A percentile compares a stretch with the other conserved stretches of the same genome.
Evolutionary conservation across 2,113 vertebrate genomes (phyloP).

Genomic region (Columba livia): DNA sequence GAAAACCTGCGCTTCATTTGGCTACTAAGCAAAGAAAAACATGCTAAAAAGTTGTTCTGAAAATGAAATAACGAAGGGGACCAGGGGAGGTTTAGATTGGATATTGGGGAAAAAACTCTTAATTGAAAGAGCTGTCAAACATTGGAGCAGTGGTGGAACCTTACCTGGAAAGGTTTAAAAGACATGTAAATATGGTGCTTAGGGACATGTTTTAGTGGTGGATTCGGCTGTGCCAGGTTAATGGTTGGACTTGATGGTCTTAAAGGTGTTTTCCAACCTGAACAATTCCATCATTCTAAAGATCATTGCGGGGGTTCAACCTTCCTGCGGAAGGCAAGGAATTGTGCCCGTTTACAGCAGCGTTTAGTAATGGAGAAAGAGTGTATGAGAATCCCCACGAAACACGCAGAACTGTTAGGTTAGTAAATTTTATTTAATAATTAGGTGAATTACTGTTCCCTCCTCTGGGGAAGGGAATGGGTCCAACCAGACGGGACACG

Average conservation of each 20-base stretch:
- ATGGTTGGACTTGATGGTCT: no score
- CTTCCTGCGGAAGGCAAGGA: fast-evolving
- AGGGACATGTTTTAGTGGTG: no score
- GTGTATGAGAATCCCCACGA: fast-evolving
- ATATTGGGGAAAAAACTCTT: no score
- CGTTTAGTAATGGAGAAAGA: fast-evolving
- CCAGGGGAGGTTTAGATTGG: no score
- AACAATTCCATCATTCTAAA: no score
- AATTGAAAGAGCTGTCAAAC: no score
- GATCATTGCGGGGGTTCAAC: fast-evolving
- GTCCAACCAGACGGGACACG: fast-evolving
- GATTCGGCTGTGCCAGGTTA: no score
- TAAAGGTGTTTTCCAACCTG: no score
- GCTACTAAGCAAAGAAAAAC: not conserved
- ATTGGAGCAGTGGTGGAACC: no score
- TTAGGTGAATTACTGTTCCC: not conserved
- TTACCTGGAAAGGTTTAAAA: no score
- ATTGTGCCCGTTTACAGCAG: fast-evolving
- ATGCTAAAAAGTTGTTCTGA: not conserved
- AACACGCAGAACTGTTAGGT: fast-evolving
- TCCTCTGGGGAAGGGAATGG: fast-evolving
- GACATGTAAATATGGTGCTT: no score
- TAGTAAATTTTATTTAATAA: not conserved
- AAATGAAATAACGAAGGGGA: not conserved
- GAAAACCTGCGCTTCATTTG: not conserved